phyloP scores from a whole-genome alignment of 2,113 vertebrate species.

The Hiodon tergisus region DNA sequence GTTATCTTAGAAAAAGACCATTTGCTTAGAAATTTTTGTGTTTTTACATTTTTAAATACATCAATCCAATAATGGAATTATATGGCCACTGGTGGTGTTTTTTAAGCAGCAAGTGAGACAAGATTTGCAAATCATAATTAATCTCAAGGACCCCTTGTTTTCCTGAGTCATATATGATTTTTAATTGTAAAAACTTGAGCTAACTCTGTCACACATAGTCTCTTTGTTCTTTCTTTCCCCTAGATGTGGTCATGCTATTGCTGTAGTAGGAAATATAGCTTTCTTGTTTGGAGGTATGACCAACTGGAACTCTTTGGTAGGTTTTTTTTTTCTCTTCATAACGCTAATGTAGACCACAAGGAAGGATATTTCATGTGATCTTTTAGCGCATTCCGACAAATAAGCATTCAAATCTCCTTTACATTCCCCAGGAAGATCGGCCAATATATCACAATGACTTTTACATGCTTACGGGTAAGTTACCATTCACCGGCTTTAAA shows the following conservation, averaged over 20 bases:
- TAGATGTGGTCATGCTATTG: slow-evolving; percentile 57
- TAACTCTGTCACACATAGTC: not conserved
- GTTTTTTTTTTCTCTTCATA: not conserved
- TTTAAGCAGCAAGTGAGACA: too few species aligned
- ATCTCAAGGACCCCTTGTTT: too few species aligned
- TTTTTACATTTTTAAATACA: too few species aligned
- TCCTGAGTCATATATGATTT: too few species aligned
- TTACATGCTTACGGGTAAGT: slow-evolving; percentile 67
- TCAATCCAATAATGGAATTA: too few species aligned
- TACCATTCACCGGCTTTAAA: not conserved
- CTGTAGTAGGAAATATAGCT: slow-evolving; percentile 58
- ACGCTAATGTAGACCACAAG: too few species aligned
- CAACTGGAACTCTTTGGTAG: slow-evolving; percentile 39
- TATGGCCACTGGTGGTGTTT: too few species aligned
- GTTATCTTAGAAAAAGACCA: too few species aligned
- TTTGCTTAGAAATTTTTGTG: too few species aligned
- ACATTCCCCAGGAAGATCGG: slow-evolving; percentile 42
- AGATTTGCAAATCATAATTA: too few species aligned
- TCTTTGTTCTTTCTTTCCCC: slow-evolving; percentile 6
- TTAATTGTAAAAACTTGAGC: too few species aligned
- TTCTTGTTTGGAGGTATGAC: slow-evolving; percentile 67
- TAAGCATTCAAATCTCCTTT: not conserved
- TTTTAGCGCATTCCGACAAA: not conserved
- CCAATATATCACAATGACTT: slow-evolving; percentile 64
- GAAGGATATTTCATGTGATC: too few species aligned